A percentile compares a stretch with the other conserved stretches of the same genome.
These are phyloP conservation scores for Marisa cornuarietis DNA, from an alignment of 1,140 invertebrate genomes.

Conservation along the genomic window DNA sequence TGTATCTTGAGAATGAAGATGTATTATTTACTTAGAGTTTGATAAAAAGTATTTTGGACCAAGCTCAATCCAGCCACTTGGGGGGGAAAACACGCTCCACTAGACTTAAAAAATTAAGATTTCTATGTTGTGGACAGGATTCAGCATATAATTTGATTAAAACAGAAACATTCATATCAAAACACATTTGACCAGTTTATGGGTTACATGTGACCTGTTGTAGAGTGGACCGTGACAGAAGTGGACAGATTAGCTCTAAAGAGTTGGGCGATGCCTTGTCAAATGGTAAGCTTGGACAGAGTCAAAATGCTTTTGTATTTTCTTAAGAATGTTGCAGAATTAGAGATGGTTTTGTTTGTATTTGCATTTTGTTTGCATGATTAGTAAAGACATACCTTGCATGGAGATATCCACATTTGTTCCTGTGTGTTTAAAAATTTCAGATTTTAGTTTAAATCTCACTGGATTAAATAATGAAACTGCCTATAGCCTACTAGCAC, in stretches of 20 bases:
- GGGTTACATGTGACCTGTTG: slow-evolving; percentile 26
- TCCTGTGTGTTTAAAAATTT: too few species aligned
- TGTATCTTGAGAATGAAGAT: too few species aligned
- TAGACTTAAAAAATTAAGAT: too few species aligned
- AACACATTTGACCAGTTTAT: background rate
- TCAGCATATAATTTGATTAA: too few species aligned
- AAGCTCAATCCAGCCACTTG: too few species aligned
- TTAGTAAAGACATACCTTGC: background rate
- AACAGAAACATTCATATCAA: too few species aligned
- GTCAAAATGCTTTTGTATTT: background rate
- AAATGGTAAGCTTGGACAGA: slow-evolving; percentile 74
- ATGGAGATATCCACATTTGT: background rate
- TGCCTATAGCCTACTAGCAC: too few species aligned
- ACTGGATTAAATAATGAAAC: too few species aligned
- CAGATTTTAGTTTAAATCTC: too few species aligned
- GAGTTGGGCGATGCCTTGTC: slow-evolving; percentile 93
- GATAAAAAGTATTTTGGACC: background rate
- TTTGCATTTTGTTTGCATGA: background rate
- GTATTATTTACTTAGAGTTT: background rate
- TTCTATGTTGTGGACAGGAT: too few species aligned
- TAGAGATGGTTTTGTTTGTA: background rate
- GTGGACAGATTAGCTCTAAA: slow-evolving; percentile 87
- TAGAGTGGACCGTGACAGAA: slow-evolving; percentile 91
- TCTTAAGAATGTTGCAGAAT: too few species aligned
- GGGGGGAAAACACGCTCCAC: too few species aligned